Conservation (phyloP, 2,888 invertebrate species). For the Thymelicus lineola region DNA sequence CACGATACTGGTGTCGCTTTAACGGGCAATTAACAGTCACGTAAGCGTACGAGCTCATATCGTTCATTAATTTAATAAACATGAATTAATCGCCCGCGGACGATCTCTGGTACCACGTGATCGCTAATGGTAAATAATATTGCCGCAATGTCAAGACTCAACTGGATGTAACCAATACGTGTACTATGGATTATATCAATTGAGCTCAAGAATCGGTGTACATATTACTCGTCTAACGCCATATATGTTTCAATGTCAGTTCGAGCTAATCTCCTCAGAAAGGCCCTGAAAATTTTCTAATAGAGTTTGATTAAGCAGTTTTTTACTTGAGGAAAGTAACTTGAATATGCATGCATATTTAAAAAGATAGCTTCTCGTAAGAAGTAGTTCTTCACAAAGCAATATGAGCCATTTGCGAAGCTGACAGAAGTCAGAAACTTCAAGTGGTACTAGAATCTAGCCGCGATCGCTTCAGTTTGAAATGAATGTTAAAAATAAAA, state of each 20-base stretch:
- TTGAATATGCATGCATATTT: conserved; percentile 17
- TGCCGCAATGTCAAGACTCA: conserved; percentile 68
- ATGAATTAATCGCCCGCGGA: conserved; percentile 71
- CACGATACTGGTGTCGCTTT: conserved; percentile 32
- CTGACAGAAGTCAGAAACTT: conserved; percentile 23
- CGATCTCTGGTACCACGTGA: conserved; percentile 62
- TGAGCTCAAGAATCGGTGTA: conserved; percentile 49
- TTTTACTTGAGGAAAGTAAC: conserved; percentile 7
- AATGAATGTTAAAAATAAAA: conserved; percentile 33
- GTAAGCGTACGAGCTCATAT: conserved; percentile 53
- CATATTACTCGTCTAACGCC: conserved; percentile 25
- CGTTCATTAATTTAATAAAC: conserved; percentile 81
- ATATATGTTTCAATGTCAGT: conserved; percentile 38
- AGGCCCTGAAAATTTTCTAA: conserved; percentile 2
- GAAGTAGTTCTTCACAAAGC: conserved; percentile 27
- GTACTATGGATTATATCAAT: conserved; percentile 63
- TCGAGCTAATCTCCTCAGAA: conserved; percentile 14
- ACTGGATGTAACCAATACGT: conserved; percentile 68
- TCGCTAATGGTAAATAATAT: conserved; percentile 64
- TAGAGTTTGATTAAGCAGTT: conserved; percentile 7
- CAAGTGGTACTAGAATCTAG: conserved; percentile 19
- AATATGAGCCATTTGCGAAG: conserved; percentile 21
- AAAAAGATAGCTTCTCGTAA: conserved; percentile 16
- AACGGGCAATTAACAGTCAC: conserved; percentile 47
- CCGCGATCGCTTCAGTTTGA: conserved; percentile 20